Evolutionary conservation across 2,113 vertebrate genomes (phyloP), one percentile per base, ranked within the genome.

Genomic region (Osmerus eperlanus): DNA sequence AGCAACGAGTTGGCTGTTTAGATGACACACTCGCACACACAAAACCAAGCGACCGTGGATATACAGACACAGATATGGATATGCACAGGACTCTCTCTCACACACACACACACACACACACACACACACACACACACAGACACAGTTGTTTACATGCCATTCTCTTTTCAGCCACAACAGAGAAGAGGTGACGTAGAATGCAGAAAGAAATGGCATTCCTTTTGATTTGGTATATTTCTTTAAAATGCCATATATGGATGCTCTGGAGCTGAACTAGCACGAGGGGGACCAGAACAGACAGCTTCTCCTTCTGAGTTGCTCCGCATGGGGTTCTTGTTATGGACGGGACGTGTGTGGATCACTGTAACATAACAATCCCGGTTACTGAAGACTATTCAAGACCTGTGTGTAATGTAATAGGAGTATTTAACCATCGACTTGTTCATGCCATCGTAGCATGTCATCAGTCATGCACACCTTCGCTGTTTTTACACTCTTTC

Each of bases 61-160:
- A 2, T 32, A 32, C 32, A 32, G 23, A 23, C 23, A 23, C 23
- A 32, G 32, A 32, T 32, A 32, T 32, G 32, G 6, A 3, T 32
- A 32, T 0, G 6, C 32, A 32, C 32, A 32, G 6, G 32, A 32
- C 32, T 32, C 32, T 32, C 32, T 32, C 32, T 32, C 32, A 19
- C 65, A 67, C 12, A 28, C 47, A 52, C 41, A 52, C 23, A 23
- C n/a, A n/a, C n/a, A n/a, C 21, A 23, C 21, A 23, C 1, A 23
- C 41, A 21, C 64, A 66, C 36, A 51, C 65, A 52, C 41, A 51
- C 36, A 52, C n/a, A 23, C 36, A 67, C 21, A 23, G 23, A 55
- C 66, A 47, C 66, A 28, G n/a, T 29, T 78, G 73, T 81, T 78
- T 79, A 78, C 73, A 78, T 68, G 58, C 73, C 67, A 32, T 62